Conservation (phyloP, 2,113 vertebrate species). For the Microcebus lehilahytsara region DNA sequence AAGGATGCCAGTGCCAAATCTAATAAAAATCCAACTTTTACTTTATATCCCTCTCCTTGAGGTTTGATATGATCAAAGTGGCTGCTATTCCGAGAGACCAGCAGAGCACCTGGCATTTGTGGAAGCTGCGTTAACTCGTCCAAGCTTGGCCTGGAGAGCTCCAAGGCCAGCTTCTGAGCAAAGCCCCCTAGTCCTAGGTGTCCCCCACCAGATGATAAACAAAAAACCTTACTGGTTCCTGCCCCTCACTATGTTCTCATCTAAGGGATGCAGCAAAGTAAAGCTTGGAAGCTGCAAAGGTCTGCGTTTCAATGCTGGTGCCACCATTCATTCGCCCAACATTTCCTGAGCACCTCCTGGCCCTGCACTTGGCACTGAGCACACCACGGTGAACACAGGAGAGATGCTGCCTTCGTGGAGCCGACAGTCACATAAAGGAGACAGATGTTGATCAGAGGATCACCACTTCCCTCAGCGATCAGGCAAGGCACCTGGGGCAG, state of each 20-base stretch:
- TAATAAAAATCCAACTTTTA: background rate
- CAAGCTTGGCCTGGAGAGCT: background rate
- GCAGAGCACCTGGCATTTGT: background rate
- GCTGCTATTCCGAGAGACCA: background rate
- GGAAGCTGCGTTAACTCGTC: background rate
- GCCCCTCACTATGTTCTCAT: background rate
- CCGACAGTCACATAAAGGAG: background rate
- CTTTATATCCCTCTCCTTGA: background rate
- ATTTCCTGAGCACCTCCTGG: background rate
- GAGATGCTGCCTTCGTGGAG: background rate
- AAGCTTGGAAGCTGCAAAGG: background rate
- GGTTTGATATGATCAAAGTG: background rate
- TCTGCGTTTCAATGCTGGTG: background rate
- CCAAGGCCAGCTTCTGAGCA: background rate
- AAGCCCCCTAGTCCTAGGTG: background rate
- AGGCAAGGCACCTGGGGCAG: background rate
- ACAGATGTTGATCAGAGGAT: background rate
- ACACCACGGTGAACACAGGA: background rate
- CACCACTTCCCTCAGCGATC: background rate
- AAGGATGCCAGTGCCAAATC: background rate
- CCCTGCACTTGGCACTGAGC: background rate
- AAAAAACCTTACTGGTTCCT: background rate
- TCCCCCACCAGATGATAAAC: background rate
- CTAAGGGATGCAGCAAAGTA: background rate
- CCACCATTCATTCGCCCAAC: background rate